Evolutionary conservation across 2,888 invertebrate species (phyloP), one percentile per base, ranked within the genome.

Genomic region (Rhaphigaster nebulosa): DNA sequence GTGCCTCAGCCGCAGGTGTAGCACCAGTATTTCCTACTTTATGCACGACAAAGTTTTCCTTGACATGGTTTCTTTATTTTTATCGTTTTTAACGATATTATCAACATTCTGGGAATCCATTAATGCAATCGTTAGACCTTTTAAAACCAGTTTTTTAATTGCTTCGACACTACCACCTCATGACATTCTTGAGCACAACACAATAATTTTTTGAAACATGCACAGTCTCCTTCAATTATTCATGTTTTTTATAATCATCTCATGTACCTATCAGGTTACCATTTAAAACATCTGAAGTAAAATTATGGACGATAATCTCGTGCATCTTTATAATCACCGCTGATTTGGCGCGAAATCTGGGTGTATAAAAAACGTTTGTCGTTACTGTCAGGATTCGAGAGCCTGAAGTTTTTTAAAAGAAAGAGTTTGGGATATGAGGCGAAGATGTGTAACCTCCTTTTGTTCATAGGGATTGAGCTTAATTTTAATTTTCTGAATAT

Each of bases 101-200:
- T 34, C 38, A 2, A 76, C 29, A 38, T 76, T 76, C 70, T 45
- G 45, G 10, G n/a, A 84, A 45, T 45, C 45, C 84, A 41, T 45
- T 84, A 50, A n/a, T 84, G 84, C 45, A 45, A 5, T 84, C 84
- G 10, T 84, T 50, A n/a, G 45, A 84, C 84, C 84, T 84, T 84
- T 84, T n/a, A 84, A 45, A 84, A 45, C 84, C 45, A n/a, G 45
- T 84, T 84, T 45, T 38, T n/a, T 84, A 45, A 84, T 76, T 76
- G 34, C 70, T 76, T 20, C 29, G 8, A 76, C 70, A 38, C 38
- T 34, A 38, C 20, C 38, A 34, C 8, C 38, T 38, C 15, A 23
- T 76, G 70, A 38, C 34, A 76, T 38, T 23, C 70, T 8, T 38
- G 1, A 38, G 1, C 20, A 38, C 2, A 4, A 76, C 38, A 34